Evolutionary conservation across 2,888 invertebrate genomes (phyloP), one percentile per base, ranked within the genome.

Genomic region (Polylopha cassiicola): DNA sequence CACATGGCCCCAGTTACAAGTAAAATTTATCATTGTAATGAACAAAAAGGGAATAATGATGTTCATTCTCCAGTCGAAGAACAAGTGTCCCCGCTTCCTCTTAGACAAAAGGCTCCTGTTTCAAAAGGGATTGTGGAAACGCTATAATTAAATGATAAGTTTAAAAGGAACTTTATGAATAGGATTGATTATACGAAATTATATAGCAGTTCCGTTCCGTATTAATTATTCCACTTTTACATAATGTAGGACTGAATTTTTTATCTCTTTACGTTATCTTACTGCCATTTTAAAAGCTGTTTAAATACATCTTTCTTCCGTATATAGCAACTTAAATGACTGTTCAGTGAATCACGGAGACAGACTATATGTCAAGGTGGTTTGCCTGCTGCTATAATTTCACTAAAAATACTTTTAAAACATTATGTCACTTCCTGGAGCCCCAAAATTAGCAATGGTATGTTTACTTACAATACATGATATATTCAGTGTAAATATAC

Each of bases 11-110:
- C 15, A 28, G 14, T n/a, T 6, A 16, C 28, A 15, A 16, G 3
- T 16, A 16, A 37, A 31, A 39, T 37, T 36, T 13, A 20, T 43
- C 9, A 23, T 22, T 28, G 8, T 23, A 32, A 42, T 46, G 30
- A 38, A 39, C 28, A 37, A 34, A 45, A 46, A 11, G 24, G 27
- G 39, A 30, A 47, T 37, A 52, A 46, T 26, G 34, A 29, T 32
- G 18, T n/a, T 31, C 39, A 42, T 46, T 52, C 45, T 55, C 15
- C 21, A 15, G 24, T 39, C 37, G 36, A 43, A 23, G 20, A 38
- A 18, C 33, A 44, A 43, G 30, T 44, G 41, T 42, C 47, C 27
- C 37, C 24, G 34, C 39, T 48, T 45, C 47, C 39, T 46, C 24
- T 42, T 28, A 39, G 39, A 48, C 39, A 46, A 41, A 42, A 45